phyloP scores from a whole-genome alignment of 92 coral and sea anemone species.

The Zoanthus sociatus region DNA sequence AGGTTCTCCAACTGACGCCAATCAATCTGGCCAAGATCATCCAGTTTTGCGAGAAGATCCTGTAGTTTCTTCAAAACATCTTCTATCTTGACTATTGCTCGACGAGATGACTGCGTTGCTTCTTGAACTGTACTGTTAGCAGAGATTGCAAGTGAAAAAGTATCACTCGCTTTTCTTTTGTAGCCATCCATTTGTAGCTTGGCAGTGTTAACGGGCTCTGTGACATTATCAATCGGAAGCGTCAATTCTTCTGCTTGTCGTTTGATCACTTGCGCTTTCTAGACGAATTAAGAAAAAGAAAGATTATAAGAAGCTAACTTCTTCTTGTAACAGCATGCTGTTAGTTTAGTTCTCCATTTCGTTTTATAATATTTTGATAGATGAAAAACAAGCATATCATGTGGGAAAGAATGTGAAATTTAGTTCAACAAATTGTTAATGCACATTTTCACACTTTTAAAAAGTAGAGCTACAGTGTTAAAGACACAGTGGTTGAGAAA shows the following conservation, averaged over 20 bases:
- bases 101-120: not conserved
- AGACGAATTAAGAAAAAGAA: not conserved
- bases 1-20: not conserved
- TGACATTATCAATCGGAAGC: constrained; percentile 66
- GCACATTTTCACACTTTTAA: not conserved
- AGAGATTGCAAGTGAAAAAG: not conserved
- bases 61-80: constrained; percentile 7
- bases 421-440: not conserved
- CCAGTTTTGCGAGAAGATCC: constrained; percentile 10
- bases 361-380: not conserved
- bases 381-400: not conserved
- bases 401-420: not conserved
- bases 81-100: constrained; percentile 3
- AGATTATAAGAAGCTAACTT: not conserved
- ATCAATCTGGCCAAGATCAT: not conserved
- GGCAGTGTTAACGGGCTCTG: constrained; percentile 55
- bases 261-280: constrained; percentile 54
- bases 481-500: not conserved
- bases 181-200: not conserved
- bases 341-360: not conserved
- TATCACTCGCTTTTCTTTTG: not conserved
- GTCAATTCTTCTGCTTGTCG: constrained; percentile 27
- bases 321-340: not conserved
- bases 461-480: not conserved
- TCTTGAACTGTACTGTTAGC: not conserved